Conservation (phyloP, 2,113 vertebrate genomes). For the Edolisoma coerulescens region DNA sequence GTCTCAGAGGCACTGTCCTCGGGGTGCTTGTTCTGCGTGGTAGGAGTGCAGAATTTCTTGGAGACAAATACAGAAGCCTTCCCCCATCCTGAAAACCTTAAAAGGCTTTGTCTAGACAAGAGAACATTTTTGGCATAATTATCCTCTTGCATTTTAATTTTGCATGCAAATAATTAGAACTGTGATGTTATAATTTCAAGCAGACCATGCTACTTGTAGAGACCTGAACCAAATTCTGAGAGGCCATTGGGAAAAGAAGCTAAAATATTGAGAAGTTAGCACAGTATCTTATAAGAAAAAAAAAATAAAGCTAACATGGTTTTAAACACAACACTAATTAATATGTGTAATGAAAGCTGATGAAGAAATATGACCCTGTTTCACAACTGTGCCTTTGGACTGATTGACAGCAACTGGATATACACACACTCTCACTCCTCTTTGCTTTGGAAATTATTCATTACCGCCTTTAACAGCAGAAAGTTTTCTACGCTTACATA, state of each 20-base stretch:
- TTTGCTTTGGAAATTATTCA: background rate
- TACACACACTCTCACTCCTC: background rate
- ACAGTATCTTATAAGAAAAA: background rate
- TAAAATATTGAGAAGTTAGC: background rate
- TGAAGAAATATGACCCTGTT: background rate
- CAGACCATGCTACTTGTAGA: background rate
- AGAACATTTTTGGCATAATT: slow-evolving; percentile 3
- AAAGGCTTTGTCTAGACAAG: slow-evolving; percentile 44
- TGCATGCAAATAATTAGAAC: slow-evolving; percentile 39
- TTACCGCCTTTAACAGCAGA: background rate
- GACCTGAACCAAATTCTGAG: slow-evolving; percentile 16
- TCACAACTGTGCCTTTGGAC: background rate
- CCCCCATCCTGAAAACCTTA: background rate
- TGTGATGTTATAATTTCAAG: background rate
- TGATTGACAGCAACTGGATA: background rate
- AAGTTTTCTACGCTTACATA: background rate
- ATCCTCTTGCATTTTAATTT: slow-evolving; percentile 32
- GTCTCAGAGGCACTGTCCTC: background rate
- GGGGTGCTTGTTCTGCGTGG: background rate
- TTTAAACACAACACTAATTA: background rate
- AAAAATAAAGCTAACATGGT: background rate
- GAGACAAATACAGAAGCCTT: background rate
- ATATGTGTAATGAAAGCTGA: background rate
- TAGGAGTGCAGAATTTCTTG: background rate
- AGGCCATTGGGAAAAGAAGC: background rate